Base-by-base conservation (phyloP, 53 echinoderm and acorn worm genomes). In the Apostichopus leukothele region DNA sequence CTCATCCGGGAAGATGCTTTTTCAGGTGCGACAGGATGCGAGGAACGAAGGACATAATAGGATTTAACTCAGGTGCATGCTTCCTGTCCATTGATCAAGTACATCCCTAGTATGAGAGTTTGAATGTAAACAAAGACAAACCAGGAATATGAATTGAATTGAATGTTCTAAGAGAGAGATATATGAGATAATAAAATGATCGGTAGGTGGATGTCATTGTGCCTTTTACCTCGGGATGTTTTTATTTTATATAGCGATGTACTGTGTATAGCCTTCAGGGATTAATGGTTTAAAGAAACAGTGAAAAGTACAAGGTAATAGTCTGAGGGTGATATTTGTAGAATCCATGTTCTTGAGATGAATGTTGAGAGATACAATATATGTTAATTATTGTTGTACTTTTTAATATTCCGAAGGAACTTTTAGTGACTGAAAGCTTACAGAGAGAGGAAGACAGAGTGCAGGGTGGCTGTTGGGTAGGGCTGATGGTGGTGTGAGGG, bases 11-110 rank as follows among this genome's bases (percentile, higher is more conserved):
- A 51, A 12, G 50, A 39, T 77, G 50, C 77, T 77, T 77, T 21
- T 77, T 77, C 51, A 77, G 77, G 77, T 77, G 77, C 77, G 7
- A 16, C 77, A 50, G 27, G 50, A 51, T 50, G 39, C 22, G 52
- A 16, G 50, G 77, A 77, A 77, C 27, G 51, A 50, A 77, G 27
- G 52, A 77, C 50, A 77, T 77, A 25, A 25, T 25, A 25, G 25
- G 25, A 25, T 1, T 77, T 39, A 39, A 16, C 16, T 77, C 50
- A 39, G 18, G 50, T 77, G 77, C 52, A 39, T 51, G 52, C 52
- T 77, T 77, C 77, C 77, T 77, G 51, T 39, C 52, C n/a, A 76
- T 76, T 76, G 76, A 76, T 76, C 76, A 22, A 76, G 3, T 5
- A 6, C 77, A 77, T 77, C 77, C 12, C 4, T 16, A 4, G 1